Conservation (phyloP, 2,888 invertebrate species). For the Lithosia quadra region DNA sequence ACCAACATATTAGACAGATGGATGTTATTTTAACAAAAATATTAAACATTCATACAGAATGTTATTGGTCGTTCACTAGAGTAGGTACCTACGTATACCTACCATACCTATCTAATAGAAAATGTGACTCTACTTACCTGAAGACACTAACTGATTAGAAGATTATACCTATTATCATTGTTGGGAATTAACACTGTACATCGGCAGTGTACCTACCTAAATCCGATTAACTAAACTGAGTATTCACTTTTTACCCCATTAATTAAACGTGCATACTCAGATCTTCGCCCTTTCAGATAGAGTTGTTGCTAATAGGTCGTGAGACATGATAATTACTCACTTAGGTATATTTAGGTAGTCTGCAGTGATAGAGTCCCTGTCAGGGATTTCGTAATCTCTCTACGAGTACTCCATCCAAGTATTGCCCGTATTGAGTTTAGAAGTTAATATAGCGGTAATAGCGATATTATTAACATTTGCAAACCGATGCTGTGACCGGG, state of each 20-base stretch:
- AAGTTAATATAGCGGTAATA: slow-evolving; percentile 41
- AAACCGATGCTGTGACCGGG: slow-evolving; percentile 81
- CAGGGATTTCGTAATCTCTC: background rate
- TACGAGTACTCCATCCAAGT: background rate
- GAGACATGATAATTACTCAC: background rate
- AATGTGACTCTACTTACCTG: background rate
- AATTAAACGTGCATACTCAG: background rate
- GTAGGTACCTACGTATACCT: no score
- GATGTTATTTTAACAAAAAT: background rate
- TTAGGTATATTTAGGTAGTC: no score
- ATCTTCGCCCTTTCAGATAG: background rate
- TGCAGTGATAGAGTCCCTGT: no score
- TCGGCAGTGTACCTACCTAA: background rate
- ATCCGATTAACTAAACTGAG: background rate
- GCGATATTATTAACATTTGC: slow-evolving; percentile 64
- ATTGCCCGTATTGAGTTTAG: background rate
- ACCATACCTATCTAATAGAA: background rate
- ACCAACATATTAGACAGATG: background rate
- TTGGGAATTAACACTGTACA: background rate
- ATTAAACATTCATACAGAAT: background rate
- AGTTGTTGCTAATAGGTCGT: background rate
- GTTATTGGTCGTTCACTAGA: no score
- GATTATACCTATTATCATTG: background rate
- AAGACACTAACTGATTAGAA: no score
- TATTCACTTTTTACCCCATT: background rate